Percentiles rank a stretch among this genome's conserved stretches.
phyloP scores from a whole-genome alignment of 2,888 invertebrate genomes.

The Phragmatobia fuliginosa region DNA sequence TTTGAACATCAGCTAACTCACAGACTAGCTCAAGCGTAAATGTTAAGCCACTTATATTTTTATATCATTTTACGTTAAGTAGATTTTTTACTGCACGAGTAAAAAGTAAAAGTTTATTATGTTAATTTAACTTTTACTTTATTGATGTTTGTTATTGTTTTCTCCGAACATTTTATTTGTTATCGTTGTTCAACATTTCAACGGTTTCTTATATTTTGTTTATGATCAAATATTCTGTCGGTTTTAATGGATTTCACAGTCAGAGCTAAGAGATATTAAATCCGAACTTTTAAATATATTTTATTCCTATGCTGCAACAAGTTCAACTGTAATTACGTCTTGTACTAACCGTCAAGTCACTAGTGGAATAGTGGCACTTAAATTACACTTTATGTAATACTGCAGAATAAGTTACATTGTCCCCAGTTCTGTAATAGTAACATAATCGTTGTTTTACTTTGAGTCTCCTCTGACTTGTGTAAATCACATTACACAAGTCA shows the following conservation, averaged over 20 bases:
- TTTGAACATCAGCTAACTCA: not conserved
- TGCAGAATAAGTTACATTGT: not conserved
- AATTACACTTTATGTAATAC: constrained; percentile 58
- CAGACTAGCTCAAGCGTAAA: not conserved
- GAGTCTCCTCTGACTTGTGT: constrained; percentile 28
- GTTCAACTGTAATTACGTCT: not conserved
- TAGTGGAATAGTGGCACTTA: constrained; percentile 46
- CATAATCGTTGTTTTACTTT: constrained; percentile 19
- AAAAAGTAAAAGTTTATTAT: constrained; percentile 14
- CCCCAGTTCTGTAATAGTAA: constrained; percentile 13
- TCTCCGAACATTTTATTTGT: constrained; percentile 1
- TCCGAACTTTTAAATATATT: not conserved
- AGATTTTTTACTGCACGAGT: not conserved
- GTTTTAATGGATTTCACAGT: not conserved
- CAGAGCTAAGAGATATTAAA: not conserved
- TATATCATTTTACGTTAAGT: not conserved
- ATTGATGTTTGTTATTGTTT: constrained; percentile 5
- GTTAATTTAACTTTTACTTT: constrained; percentile 10
- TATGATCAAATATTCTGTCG: constrained; percentile 17
- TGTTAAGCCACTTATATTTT: not conserved
- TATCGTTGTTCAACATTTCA: not conserved
- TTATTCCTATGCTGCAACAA: not conserved
- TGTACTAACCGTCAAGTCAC: constrained; percentile 22
- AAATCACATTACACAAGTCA: too few relatives aligned
- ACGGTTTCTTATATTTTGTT: not conserved